These are phyloP conservation scores for Rhizoglyphus robini DNA, from an alignment of 1,140 invertebrate genomes.

Conservation along the genomic window DNA sequence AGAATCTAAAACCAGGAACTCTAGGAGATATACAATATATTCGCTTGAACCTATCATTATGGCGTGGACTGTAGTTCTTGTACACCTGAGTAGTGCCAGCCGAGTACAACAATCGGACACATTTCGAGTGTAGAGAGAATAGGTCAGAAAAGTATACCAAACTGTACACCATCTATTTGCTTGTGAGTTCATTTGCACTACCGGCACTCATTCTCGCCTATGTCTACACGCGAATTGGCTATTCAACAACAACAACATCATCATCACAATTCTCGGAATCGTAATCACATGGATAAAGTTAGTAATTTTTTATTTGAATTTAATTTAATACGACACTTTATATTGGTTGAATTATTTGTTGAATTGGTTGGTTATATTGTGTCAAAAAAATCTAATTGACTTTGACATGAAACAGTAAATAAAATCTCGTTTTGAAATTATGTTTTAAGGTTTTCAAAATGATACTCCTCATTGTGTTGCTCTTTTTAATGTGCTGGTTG, in stretches of 20 bases:
- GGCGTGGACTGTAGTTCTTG: too few species aligned
- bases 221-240: constrained; percentile 37
- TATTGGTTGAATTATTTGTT: too few species aligned
- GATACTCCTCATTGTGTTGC: constrained; percentile 39
- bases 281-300: constrained; percentile 41
- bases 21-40: too few species aligned
- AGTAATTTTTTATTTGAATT: too few species aligned
- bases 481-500: constrained; percentile 43
- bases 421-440: too few species aligned
- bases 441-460: constrained; percentile 42
- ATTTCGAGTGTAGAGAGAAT: constrained; percentile 33
- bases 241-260: constrained; percentile 40
- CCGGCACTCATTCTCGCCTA: constrained; percentile 37
- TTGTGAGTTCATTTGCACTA: constrained; percentile 39
- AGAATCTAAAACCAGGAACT: too few species aligned
- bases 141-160: constrained; percentile 25
- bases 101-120: constrained; percentile 28
- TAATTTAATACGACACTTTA: too few species aligned
- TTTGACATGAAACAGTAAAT: too few species aligned
- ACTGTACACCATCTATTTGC: constrained; percentile 36
- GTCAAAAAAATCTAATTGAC: too few species aligned
- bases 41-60: too few species aligned
- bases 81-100: constrained; percentile 32
- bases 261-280: constrained; percentile 35
- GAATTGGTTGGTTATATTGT: too few species aligned